phyloP scores from a whole-genome alignment of 2,888 invertebrate species.

The Cephus sareptanus region DNA sequence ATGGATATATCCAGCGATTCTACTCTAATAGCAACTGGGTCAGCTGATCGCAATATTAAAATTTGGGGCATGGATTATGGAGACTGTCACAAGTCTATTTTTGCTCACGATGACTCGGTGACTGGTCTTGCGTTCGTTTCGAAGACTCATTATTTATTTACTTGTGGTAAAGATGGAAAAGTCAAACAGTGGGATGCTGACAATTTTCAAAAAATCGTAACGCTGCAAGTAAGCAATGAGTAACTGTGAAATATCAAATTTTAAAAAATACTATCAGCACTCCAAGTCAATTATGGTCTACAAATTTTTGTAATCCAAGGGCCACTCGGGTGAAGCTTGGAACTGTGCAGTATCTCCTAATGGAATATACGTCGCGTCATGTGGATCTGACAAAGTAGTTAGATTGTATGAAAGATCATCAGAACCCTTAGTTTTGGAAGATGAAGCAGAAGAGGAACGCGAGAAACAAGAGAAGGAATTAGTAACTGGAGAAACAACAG shows the following conservation, averaged over 20 bases:
- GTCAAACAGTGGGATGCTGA: conserved; percentile 98
- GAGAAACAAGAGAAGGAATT: conserved; percentile 79
- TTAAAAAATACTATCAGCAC: neutral
- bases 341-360: conserved; percentile 81
- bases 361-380: conserved; percentile 81
- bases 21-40: conserved; percentile 90
- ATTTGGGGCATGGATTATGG: conserved; percentile 99
- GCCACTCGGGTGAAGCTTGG: conserved; percentile 86
- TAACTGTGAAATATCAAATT: neutral
- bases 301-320: conserved; percentile 67
- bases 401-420: conserved; percentile 87
- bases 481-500: conserved; percentile 78
- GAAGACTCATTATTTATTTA: conserved; percentile 92
- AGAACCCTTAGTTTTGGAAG: conserved; percentile 92
- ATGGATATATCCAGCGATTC: conserved; percentile 94
- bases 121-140: conserved; percentile 91
- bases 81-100: conserved; percentile 95
- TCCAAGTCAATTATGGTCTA: conserved; percentile 11
- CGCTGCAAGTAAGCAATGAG: conserved; percentile 74
- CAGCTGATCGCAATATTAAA: conserved; percentile 94
- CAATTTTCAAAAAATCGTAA: conserved; percentile 89
- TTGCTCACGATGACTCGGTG: conserved; percentile 96
- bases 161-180: conserved; percentile 92
- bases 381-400: conserved; percentile 89
- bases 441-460: conserved; percentile 84